phyloP scores from a whole-genome alignment of 2,113 vertebrate genomes.

The Pluvialis apricaria region DNA sequence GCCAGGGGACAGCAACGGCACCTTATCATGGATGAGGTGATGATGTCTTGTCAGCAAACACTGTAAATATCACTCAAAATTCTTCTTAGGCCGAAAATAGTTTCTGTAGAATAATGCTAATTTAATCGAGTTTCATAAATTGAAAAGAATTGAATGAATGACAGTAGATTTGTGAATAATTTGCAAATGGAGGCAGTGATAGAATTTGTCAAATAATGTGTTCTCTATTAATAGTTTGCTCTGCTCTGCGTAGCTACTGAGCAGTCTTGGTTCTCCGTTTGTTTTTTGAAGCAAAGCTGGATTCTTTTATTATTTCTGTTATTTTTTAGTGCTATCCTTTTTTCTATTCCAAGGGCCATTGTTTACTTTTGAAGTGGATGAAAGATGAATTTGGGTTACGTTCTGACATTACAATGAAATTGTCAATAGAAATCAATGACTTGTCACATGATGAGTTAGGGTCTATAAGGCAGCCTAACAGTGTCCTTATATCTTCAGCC shows the following conservation, averaged over 20 bases:
- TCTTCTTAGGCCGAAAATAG: neutral
- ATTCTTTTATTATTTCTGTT: neutral
- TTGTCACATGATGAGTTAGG: constrained; percentile 60
- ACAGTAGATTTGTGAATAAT: constrained; percentile 28
- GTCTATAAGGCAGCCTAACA: constrained; percentile 54
- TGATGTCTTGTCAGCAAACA: neutral
- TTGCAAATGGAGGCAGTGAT: constrained; percentile 24
- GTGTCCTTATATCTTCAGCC: constrained; percentile 51
- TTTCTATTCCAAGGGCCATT: constrained; percentile 34
- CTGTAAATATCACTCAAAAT: neutral
- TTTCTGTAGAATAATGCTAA: constrained; percentile 7
- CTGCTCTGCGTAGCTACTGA: neutral
- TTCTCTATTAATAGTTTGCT: constrained; percentile 29
- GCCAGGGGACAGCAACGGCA: neutral
- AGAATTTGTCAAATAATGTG: neutral
- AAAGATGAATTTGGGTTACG: constrained; percentile 64
- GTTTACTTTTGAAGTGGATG: constrained; percentile 66
- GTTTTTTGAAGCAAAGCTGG: constrained; percentile 43
- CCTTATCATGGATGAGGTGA: neutral
- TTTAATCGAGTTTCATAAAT: constrained; percentile 14
- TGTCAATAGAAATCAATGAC: constrained; percentile 75
- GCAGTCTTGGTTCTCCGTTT: neutral
- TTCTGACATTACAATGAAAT: constrained; percentile 72
- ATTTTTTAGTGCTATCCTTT: neutral
- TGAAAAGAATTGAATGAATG: constrained; percentile 13